These are phyloP conservation scores for Amphilophus citrinellus DNA, from an alignment of 2,113 vertebrate genomes.

Conservation along the genomic window DNA sequence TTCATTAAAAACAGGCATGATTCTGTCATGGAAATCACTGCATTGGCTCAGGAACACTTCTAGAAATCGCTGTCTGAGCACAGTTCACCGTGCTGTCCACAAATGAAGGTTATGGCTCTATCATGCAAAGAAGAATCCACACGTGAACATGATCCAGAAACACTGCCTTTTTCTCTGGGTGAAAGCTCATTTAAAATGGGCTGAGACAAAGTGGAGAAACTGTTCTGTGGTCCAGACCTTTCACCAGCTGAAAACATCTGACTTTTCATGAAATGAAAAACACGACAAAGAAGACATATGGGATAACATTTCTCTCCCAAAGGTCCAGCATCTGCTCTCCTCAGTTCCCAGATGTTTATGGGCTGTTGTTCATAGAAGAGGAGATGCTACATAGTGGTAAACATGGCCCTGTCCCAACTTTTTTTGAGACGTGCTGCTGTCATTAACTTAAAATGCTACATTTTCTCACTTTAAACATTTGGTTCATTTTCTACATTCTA, in stretches of 20 bases:
- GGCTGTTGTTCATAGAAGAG: no score
- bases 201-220: neutral
- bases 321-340: neutral
- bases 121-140: neutral
- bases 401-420: no score
- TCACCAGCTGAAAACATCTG: neutral
- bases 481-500: no score
- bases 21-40: slow-evolving; percentile 7
- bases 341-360: no score
- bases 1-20: neutral
- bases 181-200: neutral
- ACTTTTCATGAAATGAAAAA: neutral
- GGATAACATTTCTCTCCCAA: neutral
- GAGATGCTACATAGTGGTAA: no score
- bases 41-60: neutral
- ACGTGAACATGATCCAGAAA: neutral
- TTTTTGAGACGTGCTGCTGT: no score
- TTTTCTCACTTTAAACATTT: no score
- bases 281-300: neutral
- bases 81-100: no score
- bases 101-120: no score
- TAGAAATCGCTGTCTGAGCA: neutral
- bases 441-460: no score
- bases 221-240: neutral
- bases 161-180: neutral